These are phyloP conservation scores for Cephus cinctus DNA, from an alignment of 1,140 invertebrate species.

Conservation along the genomic window DNA sequence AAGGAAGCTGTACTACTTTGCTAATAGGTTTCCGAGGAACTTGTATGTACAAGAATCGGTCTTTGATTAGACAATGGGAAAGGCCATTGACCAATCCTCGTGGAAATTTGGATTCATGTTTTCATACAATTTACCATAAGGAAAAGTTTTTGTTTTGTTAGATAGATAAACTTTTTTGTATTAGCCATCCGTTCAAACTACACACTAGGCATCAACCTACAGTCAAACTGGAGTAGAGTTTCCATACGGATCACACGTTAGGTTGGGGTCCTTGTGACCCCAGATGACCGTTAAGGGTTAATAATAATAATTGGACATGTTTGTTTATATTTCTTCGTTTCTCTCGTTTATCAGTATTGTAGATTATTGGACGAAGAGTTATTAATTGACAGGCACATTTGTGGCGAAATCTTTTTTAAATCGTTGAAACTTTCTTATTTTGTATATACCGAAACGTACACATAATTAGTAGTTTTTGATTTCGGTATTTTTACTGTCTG, in stretches of 20 bases:
- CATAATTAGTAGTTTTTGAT: background rate
- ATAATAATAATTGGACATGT: constrained; percentile 6
- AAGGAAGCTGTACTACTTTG: background rate
- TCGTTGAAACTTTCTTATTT: too few relatives aligned
- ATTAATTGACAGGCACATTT: too few relatives aligned
- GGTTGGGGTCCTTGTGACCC: background rate
- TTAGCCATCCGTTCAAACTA: background rate
- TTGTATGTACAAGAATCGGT: constrained; percentile 2
- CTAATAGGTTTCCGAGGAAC: background rate
- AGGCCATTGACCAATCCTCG: constrained; percentile 5
- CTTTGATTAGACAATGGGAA: constrained; percentile 2
- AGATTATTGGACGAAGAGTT: too few relatives aligned
- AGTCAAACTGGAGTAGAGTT: background rate
- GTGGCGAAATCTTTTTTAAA: constrained; percentile 12
- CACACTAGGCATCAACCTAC: background rate
- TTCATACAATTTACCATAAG: too few relatives aligned
- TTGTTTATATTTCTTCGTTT: constrained; percentile 5
- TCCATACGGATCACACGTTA: constrained; percentile 2
- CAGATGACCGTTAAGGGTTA: too few relatives aligned
- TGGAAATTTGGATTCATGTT: background rate
- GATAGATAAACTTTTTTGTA: too few relatives aligned
- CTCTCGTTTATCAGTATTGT: too few relatives aligned
- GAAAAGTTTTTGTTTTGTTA: too few relatives aligned
- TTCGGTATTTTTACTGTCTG: constrained; percentile 12
- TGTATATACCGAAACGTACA: background rate